These are phyloP conservation scores for Brachionus paranguensis DNA, from an alignment of 1,140 invertebrate species.

Conservation along the genomic window DNA sequence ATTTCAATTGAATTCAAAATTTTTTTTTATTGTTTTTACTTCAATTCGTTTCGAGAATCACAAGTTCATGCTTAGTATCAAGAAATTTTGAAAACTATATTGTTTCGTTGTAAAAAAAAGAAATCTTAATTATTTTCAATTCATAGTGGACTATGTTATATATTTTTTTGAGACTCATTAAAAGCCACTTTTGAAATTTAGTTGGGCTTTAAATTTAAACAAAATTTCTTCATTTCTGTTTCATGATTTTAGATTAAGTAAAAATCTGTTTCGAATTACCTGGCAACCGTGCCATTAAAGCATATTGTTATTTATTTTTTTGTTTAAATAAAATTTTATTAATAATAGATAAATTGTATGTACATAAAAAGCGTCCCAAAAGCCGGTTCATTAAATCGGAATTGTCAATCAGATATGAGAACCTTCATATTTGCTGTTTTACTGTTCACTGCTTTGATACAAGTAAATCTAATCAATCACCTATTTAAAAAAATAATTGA, in stretches of 20 bases:
- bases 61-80: slow-evolving; percentile 33
- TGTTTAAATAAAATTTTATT: neutral
- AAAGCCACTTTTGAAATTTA: neutral
- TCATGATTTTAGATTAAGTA: neutral
- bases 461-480: neutral
- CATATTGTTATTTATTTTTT: neutral
- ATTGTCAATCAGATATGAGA: neutral
- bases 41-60: neutral
- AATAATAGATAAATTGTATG: neutral
- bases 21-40: neutral
- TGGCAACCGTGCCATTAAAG: neutral
- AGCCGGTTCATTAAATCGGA: neutral
- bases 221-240: neutral
- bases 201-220: neutral
- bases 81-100: slow-evolving; percentile 5
- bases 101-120: neutral
- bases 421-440: neutral
- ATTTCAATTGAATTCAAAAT: neutral
- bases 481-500: neutral
- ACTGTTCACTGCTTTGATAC: neutral
- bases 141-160: slow-evolving; percentile 9
- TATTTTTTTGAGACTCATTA: neutral
- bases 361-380: neutral
- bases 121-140: slow-evolving; percentile 26
- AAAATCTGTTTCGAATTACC: neutral